A percentile compares a stretch with the other conserved stretches of the same genome.
Evolutionary conservation across 2,888 invertebrate species (phyloP).

Genomic region (Ethmia dodecea): DNA sequence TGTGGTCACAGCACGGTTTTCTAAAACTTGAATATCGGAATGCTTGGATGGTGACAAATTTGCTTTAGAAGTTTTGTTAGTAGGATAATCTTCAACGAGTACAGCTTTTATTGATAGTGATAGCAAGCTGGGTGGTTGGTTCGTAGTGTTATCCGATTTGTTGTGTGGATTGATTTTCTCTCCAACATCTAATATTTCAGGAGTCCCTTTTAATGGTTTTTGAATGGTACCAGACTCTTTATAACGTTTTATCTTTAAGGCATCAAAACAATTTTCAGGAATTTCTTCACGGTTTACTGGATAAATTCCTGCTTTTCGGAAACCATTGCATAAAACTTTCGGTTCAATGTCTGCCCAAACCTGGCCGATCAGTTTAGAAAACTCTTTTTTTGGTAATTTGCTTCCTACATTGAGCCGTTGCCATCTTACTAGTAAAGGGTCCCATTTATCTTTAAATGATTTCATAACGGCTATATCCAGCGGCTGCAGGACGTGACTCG

Average conservation of each 20-base stretch:
- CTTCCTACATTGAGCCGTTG: slow-evolving; percentile 17
- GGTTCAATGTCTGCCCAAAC: slow-evolving; percentile 20
- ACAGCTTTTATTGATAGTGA: no score
- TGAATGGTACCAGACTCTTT: no score
- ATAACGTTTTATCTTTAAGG: slow-evolving; percentile 10
- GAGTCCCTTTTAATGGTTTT: no score
- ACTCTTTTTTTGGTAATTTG: slow-evolving; percentile 16
- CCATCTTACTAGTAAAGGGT: slow-evolving; percentile 23
- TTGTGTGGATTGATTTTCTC: no score
- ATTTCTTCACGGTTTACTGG: slow-evolving; percentile 17
- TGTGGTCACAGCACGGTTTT: no score
- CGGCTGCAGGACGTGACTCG: slow-evolving; percentile 21
- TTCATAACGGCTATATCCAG: slow-evolving; percentile 26
- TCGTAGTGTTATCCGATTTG: no score
- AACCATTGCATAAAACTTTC: slow-evolving; percentile 18
- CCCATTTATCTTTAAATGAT: slow-evolving; percentile 26
- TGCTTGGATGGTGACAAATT: no score
- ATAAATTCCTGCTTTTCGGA: slow-evolving; percentile 25
- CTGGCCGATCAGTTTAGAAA: slow-evolving; percentile 19
- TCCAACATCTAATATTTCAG: no score
- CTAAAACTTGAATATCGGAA: no score
- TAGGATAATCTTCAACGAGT: no score
- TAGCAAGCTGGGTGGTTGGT: no score
- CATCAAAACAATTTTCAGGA: slow-evolving; percentile 13
- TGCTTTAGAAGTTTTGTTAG: no score